Percentiles rank a stretch among this genome's conserved stretches.
phyloP scores from a whole-genome alignment of 2,797 vertebrate genomes.

The Cephalopachus bancanus region DNA sequence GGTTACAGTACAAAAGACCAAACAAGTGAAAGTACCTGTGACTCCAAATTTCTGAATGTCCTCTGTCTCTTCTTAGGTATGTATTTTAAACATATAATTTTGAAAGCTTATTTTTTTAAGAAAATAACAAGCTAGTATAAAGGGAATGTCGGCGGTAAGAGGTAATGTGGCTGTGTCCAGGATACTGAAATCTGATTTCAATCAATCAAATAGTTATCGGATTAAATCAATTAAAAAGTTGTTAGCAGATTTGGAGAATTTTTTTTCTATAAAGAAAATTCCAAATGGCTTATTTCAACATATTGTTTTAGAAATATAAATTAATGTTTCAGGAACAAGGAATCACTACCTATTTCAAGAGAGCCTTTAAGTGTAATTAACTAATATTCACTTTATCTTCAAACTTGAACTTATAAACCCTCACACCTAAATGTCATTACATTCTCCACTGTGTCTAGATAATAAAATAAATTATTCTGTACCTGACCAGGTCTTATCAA shows the following conservation, averaged over 20 bases:
- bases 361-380: not conserved
- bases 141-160: not conserved
- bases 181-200: constrained; percentile 6
- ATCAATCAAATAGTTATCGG: not conserved
- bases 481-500: not conserved
- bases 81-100: not conserved
- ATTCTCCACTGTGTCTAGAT: not conserved
- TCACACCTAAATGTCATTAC: not conserved
- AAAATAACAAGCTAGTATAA: not conserved
- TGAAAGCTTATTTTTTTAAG: not conserved
- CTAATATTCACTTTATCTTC: not conserved
- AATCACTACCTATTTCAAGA: not conserved
- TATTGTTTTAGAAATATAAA: not conserved
- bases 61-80: not conserved
- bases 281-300: not conserved
- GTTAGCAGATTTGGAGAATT: not conserved
- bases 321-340: not conserved
- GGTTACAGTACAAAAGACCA: not conserved
- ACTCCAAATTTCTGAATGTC: not conserved
- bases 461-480: constrained; percentile 23
- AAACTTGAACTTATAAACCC: not conserved
- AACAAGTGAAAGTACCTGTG: not conserved
- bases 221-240: not conserved
- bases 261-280: not conserved
- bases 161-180: not conserved